These are phyloP conservation scores for Tethya wilhelma DNA, from an alignment of 37 sponge, comb jelly and placozoan species.

Conservation along the genomic window DNA sequence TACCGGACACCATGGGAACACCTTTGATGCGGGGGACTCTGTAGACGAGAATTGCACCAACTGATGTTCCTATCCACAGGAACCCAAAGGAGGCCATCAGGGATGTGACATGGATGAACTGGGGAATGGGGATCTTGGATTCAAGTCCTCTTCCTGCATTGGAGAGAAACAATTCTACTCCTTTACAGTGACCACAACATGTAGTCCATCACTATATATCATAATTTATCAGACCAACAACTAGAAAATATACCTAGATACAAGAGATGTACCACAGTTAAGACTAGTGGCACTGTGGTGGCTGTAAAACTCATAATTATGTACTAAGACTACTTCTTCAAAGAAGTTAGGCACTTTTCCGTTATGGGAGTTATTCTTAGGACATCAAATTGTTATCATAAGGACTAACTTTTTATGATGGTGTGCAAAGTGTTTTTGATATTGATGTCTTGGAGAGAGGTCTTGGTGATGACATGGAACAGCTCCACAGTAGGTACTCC, in stretches of 20 bases:
- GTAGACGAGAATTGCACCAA: constrained; percentile 67
- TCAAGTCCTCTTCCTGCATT: constrained; percentile 19
- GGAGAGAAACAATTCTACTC: not conserved
- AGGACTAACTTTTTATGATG: constrained; percentile 38
- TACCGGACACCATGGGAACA: constrained; percentile 49
- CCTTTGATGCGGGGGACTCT: constrained; percentile 59
- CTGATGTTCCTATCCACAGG: constrained; percentile 76
- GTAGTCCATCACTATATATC: no score
- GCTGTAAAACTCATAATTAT: no score
- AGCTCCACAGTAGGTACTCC: constrained; percentile 46
- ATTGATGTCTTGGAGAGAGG: constrained; percentile 61
- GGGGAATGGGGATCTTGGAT: not conserved
- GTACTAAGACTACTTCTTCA: no score
- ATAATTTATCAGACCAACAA: no score
- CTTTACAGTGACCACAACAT: not conserved
- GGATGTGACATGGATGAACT: constrained; percentile 33
- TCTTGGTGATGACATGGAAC: constrained; percentile 56
- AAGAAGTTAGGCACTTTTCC: no score
- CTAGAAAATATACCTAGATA: no score
- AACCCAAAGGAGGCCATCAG: constrained; percentile 47
- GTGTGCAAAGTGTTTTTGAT: constrained; percentile 18
- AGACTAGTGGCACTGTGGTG: no score
- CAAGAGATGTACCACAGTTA: no score
- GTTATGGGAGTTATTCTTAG: no score
- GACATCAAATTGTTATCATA: no score